phyloP scores from a whole-genome alignment of 2,113 vertebrate genomes.

The Peromyscus maniculatus region DNA sequence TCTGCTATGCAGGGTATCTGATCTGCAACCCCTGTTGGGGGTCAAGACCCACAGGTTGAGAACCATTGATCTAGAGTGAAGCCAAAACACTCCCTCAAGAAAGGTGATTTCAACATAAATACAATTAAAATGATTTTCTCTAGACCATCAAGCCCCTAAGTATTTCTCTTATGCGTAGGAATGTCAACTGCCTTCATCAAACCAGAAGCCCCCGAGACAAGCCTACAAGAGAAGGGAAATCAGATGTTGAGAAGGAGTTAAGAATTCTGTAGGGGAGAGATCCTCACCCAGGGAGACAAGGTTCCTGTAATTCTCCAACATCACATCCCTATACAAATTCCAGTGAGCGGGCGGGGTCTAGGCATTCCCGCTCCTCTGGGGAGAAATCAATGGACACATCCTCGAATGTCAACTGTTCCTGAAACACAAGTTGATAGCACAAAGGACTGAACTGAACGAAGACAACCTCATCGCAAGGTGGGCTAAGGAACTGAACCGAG shows the following conservation, averaged over 20 bases:
- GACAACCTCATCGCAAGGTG: not conserved
- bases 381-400: conserved; percentile 76
- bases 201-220: not conserved
- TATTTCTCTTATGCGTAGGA: not conserved
- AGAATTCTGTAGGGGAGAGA: not conserved
- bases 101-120: not conserved
- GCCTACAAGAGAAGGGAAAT: not conserved
- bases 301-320: conserved; percentile 72
- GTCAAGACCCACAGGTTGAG: not conserved
- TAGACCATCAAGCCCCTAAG: not conserved
- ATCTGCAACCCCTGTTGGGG: no score
- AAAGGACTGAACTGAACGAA: not conserved
- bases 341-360: conserved; percentile 54
- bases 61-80: not conserved
- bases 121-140: not conserved
- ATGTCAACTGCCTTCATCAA: not conserved
- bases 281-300: conserved; percentile 67
- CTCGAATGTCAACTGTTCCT: conserved; percentile 47
- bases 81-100: not conserved
- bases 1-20: not conserved
- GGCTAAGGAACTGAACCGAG: not conserved
- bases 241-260: not conserved
- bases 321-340: conserved; percentile 65
- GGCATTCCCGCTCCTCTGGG: conserved; percentile 59
- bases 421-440: not conserved